These are phyloP conservation scores for Hydrolagus affinis DNA, from an alignment of 2,113 vertebrate genomes.

Conservation along the genomic window DNA sequence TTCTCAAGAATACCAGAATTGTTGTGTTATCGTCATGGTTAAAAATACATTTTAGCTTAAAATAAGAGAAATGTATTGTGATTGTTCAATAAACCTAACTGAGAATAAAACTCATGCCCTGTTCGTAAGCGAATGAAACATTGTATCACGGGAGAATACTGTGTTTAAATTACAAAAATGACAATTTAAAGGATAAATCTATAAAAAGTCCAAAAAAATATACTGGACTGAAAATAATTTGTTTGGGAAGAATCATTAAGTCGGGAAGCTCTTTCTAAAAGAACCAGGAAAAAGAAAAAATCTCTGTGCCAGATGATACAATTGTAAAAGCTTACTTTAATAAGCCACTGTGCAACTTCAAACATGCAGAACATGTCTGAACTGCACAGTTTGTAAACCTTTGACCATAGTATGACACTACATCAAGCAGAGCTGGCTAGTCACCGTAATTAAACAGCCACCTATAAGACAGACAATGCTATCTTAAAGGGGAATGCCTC, in stretches of 20 bases:
- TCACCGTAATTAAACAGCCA: background rate
- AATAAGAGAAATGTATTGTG: background rate
- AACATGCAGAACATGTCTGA: background rate
- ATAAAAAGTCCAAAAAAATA: background rate
- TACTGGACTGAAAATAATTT: background rate
- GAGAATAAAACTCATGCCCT: no score
- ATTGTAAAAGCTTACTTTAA: conserved; percentile 18
- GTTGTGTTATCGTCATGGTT: background rate
- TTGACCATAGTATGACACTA: background rate
- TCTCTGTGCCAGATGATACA: background rate
- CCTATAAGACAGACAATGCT: background rate
- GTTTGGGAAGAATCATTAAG: background rate
- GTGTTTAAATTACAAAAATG: background rate
- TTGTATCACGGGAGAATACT: background rate
- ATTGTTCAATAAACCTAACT: no score
- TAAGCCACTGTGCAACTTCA: background rate
- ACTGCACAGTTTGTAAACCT: background rate
- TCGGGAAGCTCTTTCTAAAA: background rate
- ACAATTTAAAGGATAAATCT: no score
- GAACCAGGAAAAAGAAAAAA: background rate
- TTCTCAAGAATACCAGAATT: background rate
- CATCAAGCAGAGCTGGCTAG: background rate
- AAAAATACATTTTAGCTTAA: background rate
- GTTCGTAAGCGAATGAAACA: background rate
- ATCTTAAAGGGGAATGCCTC: background rate